Evolutionary conservation across 2,888 invertebrate species (phyloP), one percentile per base, ranked within the genome.

Genomic region (Eupithecia subumbrata): DNA sequence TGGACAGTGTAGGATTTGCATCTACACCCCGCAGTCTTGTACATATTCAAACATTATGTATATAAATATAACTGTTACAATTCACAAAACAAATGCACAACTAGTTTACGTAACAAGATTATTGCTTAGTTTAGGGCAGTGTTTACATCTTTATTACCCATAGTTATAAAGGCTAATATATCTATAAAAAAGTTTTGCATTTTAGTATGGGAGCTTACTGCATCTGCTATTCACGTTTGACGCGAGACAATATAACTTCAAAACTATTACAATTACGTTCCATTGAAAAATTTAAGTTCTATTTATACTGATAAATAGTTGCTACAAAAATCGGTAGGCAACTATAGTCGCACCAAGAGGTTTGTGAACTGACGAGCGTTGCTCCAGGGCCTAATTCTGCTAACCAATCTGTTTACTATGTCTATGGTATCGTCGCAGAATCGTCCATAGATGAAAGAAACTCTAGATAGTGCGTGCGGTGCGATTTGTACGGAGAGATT

Each of bases 301-400:
- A 8, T 64, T 64, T 16, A 63, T 63, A 30, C 25, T 63, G 60
- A 63, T 30, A 63, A 63, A 30, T 63, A 63, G 34, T 64, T 30
- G 64, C 34, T 34, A 34, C 34, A 34, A 18, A 34, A 34, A 34
- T 34, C 14, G 16, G 16, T 18, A 34, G 2, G 16, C 64, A 64
- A 34, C 60, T 56, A 11, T 3, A n/a, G 22, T 25, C 14, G 60
- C 60, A 60, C 60, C 60, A 60, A 60, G 5, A 56, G 16, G 7
- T 64, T 64, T 64, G 34, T 64, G 52, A 64, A 18, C 30, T 3
- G 14, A 25, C 7, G 63, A 18, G 18, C 0, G 16, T 63, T 63
- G 16, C 12, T 25, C 25, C 14, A 9, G 40, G 11, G 9, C 9
- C 34, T 0, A 34, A 34, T 40, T 34, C 34, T 7, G 34, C 34